These are phyloP conservation scores for Standfussiana lucernea DNA, from an alignment of 2,888 invertebrate species.

Conservation along the genomic window DNA sequence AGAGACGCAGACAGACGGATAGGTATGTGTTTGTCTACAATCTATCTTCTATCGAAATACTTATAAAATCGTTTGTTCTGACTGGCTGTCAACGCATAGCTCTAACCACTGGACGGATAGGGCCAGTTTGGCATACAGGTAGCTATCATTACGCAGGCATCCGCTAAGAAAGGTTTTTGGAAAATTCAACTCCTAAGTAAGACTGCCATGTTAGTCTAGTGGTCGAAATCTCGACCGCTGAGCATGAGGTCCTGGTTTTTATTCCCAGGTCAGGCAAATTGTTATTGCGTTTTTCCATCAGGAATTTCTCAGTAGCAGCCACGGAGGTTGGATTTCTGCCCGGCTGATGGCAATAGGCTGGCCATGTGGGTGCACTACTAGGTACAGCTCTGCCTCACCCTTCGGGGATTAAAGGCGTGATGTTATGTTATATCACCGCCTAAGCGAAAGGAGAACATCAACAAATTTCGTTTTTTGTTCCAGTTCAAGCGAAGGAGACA, in stretches of 20 bases:
- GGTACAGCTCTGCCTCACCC: neutral
- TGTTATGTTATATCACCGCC: too few relatives aligned
- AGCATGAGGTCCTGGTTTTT: neutral
- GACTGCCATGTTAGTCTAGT: neutral
- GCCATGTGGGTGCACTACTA: neutral
- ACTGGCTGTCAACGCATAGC: too few relatives aligned
- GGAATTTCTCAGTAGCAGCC: neutral
- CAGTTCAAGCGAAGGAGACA: neutral
- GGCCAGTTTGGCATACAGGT: too few relatives aligned
- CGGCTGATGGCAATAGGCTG: neutral
- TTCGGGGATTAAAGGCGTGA: neutral
- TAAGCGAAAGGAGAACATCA: too few relatives aligned
- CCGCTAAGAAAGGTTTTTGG: too few relatives aligned
- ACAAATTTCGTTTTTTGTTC: neutral
- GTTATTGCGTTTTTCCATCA: neutral
- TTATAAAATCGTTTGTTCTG: too few relatives aligned
- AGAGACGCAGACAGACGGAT: neutral
- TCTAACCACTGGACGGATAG: too few relatives aligned
- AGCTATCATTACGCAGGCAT: too few relatives aligned
- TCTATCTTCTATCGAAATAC: too few relatives aligned
- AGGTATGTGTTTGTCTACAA: conserved; percentile 20
- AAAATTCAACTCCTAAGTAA: too few relatives aligned
- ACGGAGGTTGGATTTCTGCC: neutral
- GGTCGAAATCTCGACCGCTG: too few relatives aligned
- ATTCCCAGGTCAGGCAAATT: neutral